Evolutionary conservation across 2,888 invertebrate species (phyloP).

Genomic region (Drosophila neutralis): DNA sequence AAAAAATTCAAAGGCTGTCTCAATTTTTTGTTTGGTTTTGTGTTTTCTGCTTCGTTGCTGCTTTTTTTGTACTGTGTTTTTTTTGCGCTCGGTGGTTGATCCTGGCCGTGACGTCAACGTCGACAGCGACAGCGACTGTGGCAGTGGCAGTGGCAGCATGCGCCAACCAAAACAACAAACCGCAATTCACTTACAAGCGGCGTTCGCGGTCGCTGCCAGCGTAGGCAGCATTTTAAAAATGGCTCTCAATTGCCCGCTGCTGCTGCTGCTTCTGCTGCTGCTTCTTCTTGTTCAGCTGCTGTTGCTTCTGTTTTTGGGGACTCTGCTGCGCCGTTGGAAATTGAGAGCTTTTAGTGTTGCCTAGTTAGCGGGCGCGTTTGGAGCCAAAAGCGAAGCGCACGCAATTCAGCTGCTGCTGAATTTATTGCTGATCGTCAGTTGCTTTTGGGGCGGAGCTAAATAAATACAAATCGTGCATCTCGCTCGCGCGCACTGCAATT

Average conservation of each 20-base stretch:
- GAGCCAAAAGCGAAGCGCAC: conserved; percentile 27
- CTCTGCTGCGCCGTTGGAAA: conserved; percentile 49
- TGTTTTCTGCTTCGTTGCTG: conserved; percentile 8
- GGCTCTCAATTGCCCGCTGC: conserved; percentile 38
- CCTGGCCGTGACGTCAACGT: conserved; percentile 40
- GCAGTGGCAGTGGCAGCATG: conserved; percentile 40
- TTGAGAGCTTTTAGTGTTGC: conserved; percentile 57
- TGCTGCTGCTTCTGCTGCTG: conserved; percentile 5
- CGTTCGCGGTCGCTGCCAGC: conserved; percentile 63
- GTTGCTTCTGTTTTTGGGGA: conserved; percentile 14
- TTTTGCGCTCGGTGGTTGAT: conserved; percentile 67
- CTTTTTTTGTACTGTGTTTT: conserved; percentile 47
- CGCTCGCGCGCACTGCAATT: conserved; percentile 6
- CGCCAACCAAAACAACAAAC: conserved; percentile 82
- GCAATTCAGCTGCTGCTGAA: neutral
- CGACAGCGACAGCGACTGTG: conserved; percentile 38
- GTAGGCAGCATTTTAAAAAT: conserved; percentile 48
- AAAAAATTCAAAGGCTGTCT: conserved; percentile 37
- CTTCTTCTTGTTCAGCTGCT: neutral
- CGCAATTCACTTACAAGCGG: conserved; percentile 82
- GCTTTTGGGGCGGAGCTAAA: conserved; percentile 42
- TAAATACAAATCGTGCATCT: conserved; percentile 4
- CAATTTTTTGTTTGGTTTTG: conserved; percentile 43
- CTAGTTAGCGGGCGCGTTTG: conserved; percentile 61
- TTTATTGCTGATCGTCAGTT: conserved; percentile 5